Evolutionary conservation across 2,797 vertebrate genomes (phyloP).

Genomic region (Melanotaenia boesemani): DNA sequence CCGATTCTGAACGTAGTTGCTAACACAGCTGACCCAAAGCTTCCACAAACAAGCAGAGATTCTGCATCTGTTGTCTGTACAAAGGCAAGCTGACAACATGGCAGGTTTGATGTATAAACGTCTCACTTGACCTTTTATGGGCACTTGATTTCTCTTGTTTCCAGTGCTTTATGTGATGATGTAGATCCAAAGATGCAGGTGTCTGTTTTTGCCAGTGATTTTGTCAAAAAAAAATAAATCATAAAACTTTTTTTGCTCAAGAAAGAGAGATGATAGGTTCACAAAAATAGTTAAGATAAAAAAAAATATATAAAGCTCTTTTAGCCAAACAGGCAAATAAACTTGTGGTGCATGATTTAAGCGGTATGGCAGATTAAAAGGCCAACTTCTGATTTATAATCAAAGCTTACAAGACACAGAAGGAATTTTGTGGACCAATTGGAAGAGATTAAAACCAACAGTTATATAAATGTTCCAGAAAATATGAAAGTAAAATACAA

Average conservation of each 20-base stretch:
- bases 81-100: background rate
- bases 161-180: background rate
- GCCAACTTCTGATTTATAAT: conserved; percentile 2
- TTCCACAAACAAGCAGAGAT: background rate
- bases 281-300: background rate
- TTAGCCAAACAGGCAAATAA: background rate
- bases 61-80: background rate
- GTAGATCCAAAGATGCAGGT: background rate
- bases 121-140: conserved; percentile 4
- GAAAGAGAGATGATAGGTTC: background rate
- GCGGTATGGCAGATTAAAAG: background rate
- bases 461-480: background rate
- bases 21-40: background rate
- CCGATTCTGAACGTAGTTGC: background rate
- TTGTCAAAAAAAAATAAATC: background rate
- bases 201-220: too few relatives aligned
- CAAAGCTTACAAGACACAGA: background rate
- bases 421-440: background rate
- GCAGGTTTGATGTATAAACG: background rate
- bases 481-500: conserved; percentile 2
- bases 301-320: background rate
- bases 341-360: background rate
- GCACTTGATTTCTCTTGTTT: conserved; percentile 8
- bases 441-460: background rate
- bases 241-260: background rate